Evolutionary conservation across 2,113 vertebrate species (phyloP), one percentile per base, ranked within the genome.

Genomic region (Alligator sinensis): DNA sequence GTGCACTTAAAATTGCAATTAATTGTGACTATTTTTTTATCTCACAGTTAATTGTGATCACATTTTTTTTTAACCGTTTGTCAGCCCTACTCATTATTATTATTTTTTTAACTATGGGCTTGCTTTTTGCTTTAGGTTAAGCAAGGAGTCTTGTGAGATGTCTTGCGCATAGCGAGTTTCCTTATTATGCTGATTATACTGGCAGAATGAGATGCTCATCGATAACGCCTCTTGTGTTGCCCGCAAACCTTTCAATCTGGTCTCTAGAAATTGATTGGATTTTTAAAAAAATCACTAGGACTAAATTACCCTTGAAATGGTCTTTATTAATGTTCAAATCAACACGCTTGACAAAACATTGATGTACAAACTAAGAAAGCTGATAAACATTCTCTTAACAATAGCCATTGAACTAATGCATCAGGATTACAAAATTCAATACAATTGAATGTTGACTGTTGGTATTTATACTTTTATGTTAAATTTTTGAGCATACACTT

Each of bases 241-340:
- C 85, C 82, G 70, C 84, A 94, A 81, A 88, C 84, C 75, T 88
- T 82, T 95, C 11, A 2, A 57, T 82, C 90, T 96, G 87, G 58
- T 85, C 82, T 83, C 82, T 83, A 72, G 91, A 63, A 94, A 97
- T 97, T 96, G 96, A 97, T 88, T 86, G 57, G 59, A 97, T 91
- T 93, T 95, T 93, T 82, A 88, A 17, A 92, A 95, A 96, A 96
- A 96, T 97, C 96, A 92, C 94, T 97, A 93, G 86, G 85, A 96
- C 80, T 93, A 97, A 97, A 97, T 97, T 96, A 96, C 88, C 95
- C 97, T 97, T 96, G 96, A 96, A 97, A 97, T 91, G 86, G 59
- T 92, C 89, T 92, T 95, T 97, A 97, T 96, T 97, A 97, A 97
- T 96, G 96, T 94, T 96, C 94, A 96, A 95, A 94, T 96, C 92